These are phyloP conservation scores for Orchesella flavescens DNA, from an alignment of 2,888 invertebrate species.

Conservation along the genomic window DNA sequence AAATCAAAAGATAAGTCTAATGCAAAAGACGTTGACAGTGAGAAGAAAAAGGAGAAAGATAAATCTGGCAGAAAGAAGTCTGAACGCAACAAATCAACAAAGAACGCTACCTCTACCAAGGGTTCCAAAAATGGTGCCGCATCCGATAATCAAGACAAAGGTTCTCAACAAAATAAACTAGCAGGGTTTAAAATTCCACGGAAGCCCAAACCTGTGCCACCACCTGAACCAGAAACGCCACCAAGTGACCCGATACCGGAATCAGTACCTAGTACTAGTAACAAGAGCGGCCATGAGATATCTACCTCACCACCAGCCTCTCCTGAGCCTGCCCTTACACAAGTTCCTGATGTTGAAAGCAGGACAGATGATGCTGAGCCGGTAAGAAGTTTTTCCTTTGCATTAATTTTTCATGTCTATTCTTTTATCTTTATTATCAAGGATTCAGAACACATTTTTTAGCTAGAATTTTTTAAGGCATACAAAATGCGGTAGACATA, in stretches of 20 bases:
- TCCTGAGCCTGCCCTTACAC: constrained; percentile 53
- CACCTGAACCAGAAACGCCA: constrained; percentile 1
- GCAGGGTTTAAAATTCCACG: constrained; percentile 48
- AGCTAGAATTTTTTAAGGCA: too few relatives aligned
- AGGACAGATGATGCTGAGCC: constrained; percentile 33
- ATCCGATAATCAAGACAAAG: constrained; percentile 12
- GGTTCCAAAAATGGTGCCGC: background rate
- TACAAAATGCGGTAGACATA: too few relatives aligned
- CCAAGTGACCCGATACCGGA: background rate
- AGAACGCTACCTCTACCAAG: constrained; percentile 7
- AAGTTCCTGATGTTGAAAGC: constrained; percentile 45
- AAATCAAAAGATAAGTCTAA: constrained; percentile 31
- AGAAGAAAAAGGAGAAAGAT: constrained; percentile 3
- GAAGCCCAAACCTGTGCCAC: constrained; percentile 43
- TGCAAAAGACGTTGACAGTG: constrained; percentile 8
- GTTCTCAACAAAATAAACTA: constrained; percentile 11
- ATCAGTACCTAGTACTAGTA: background rate
- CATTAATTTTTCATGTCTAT: too few relatives aligned
- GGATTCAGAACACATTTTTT: too few relatives aligned
- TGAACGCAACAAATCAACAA: background rate
- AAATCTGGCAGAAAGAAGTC: constrained; percentile 7
- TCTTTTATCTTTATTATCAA: too few relatives aligned
- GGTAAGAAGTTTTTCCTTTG: too few relatives aligned
- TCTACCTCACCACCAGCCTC: constrained; percentile 38
- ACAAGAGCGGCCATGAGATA: constrained; percentile 15